Base-by-base conservation (phyloP, 1,140 invertebrate species). In the Papilio glaucus region DNA sequence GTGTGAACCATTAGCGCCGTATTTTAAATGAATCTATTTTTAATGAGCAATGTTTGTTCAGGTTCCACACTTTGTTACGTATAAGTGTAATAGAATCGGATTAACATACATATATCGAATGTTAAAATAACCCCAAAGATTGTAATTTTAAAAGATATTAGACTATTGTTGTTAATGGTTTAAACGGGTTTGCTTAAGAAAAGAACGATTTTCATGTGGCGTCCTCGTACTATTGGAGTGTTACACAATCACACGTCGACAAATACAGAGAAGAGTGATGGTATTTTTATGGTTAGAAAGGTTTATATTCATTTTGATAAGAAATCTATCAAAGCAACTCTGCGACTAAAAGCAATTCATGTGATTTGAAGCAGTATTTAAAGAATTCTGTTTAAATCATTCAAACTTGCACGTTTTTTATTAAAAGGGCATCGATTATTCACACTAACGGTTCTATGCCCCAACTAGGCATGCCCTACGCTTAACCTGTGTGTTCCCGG, bases 1-100 rank as follows among this genome's bases (percentile, higher is more conserved):
- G 67, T 69, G 67, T 69, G 67, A 69, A 49, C 67, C 67, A 69
- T 69, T 69, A 69, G 42, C 67, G 41, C 41, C 45, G 67, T 53
- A 33, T 69, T 49, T 69, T 49, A 49, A 69, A 69, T 69, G 24
- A 69, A 49, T 49, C 67, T 69, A 69, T 69, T 69, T 69, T 49
- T 21, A 65, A 21, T 69, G 29, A 18, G 4, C 21, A 18, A 49
- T 69, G 67, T 69, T 69, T 69, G 42, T 69, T 69, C 67, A 69
- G 67, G 42, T 69, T 69, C 9, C 7, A 39, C 3, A 39, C 21
- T 57, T 57, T 21, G 49, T 57, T 63, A 63, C n/a, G 10, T 63
- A 39, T 38, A 63, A 57, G 49, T 57, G 49, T 57, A 12, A 57
- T 57, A 21, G 18, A 24, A 57, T 57, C 18, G 49, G 10, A 57